Evolutionary conservation across 2,888 invertebrate species (phyloP).

Genomic region (Lobophora halterata): DNA sequence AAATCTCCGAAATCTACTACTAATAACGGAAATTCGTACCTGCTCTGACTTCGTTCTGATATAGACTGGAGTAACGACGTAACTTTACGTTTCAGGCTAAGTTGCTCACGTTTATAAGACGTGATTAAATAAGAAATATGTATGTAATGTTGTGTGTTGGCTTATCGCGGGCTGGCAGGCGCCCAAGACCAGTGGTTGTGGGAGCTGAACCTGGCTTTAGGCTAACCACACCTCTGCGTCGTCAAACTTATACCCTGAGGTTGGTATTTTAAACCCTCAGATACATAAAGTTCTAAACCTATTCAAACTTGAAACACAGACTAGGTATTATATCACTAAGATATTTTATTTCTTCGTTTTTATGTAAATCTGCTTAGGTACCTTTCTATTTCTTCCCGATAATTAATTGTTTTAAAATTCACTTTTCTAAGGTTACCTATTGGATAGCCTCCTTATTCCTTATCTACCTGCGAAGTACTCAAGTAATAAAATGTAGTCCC

Average conservation of each 20-base stretch:
- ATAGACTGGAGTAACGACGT: constrained; percentile 19
- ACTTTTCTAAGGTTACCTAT: too few relatives aligned
- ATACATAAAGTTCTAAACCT: constrained; percentile 19
- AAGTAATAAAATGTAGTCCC: constrained; percentile 14
- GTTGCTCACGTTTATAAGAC: constrained; percentile 27
- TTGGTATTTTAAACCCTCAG: constrained; percentile 26
- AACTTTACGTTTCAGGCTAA: constrained; percentile 23
- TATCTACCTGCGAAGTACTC: constrained; percentile 9
- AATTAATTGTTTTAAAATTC: too few relatives aligned
- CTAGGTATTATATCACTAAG: too few relatives aligned
- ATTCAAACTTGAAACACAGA: too few relatives aligned
- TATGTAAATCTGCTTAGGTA: too few relatives aligned
- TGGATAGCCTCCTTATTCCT: too few relatives aligned
- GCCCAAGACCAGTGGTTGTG: constrained; percentile 41
- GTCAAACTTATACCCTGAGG: constrained; percentile 46
- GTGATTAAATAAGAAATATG: constrained; percentile 49
- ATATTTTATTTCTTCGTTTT: too few relatives aligned
- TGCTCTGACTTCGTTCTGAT: constrained; percentile 16
- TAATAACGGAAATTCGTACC: constrained; percentile 18
- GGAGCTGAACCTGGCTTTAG: constrained; percentile 40
- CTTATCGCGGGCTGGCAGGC: constrained; percentile 54
- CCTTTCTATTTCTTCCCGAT: too few relatives aligned
- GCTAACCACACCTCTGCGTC: constrained; percentile 50
- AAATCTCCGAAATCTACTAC: constrained; percentile 18
- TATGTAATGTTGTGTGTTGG: constrained; percentile 44